Percentiles rank a stretch among this genome's conserved stretches.
Conservation (phyloP, 2,888 invertebrate species). For the Dryadula phaetusa region DNA sequence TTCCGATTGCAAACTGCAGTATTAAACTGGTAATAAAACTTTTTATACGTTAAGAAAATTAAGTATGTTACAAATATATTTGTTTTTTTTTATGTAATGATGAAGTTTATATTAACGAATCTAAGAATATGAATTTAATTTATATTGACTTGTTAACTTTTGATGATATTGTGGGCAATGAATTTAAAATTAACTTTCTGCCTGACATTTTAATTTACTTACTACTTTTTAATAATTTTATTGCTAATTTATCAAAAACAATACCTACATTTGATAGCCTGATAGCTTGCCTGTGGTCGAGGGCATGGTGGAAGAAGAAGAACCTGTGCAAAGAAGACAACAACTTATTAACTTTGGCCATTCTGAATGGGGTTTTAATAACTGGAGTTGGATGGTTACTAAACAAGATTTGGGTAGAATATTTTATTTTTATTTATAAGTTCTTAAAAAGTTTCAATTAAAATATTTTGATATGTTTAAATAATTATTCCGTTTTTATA, state of each 20-base stretch:
- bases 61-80: too few species aligned
- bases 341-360: constrained; percentile 80
- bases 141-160: background rate
- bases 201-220: too few species aligned
- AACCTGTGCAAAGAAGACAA: constrained; percentile 66
- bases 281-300: constrained; percentile 43
- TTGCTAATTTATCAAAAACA: too few species aligned
- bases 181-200: too few species aligned
- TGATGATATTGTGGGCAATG: too few species aligned
- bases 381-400: constrained; percentile 80
- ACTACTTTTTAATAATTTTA: background rate
- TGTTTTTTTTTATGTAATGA: too few species aligned
- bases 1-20: constrained; percentile 72
- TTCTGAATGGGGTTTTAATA: constrained; percentile 79
- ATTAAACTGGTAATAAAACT: constrained; percentile 69
- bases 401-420: constrained; percentile 76
- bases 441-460: too few species aligned
- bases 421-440: background rate
- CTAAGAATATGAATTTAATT: too few species aligned
- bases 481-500: too few species aligned
- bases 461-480: too few species aligned
- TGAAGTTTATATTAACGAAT: too few species aligned
- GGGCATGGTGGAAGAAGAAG: constrained; percentile 61
- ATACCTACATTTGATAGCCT: constrained; percentile 36
- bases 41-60: background rate